Percentiles rank a stretch among this genome's conserved stretches.
Conservation (phyloP, 1,140 invertebrate genomes). For the Ridgeia piscesae region DNA sequence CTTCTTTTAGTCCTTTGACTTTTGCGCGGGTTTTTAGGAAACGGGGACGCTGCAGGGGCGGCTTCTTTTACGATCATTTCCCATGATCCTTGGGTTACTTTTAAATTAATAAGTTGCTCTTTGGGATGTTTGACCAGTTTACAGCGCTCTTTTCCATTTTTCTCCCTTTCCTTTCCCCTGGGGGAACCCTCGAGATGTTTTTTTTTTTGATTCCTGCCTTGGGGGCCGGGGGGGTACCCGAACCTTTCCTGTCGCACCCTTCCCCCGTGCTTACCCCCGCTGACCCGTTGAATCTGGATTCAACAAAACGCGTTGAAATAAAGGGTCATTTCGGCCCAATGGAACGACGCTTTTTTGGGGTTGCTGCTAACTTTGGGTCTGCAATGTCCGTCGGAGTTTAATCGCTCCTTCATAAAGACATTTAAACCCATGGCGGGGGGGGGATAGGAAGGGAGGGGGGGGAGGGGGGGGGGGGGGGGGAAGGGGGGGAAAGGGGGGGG, state of each 20-base stretch:
- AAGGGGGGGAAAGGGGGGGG: too few species aligned
- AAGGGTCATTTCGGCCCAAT: constrained; percentile 27
- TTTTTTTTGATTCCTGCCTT: not conserved
- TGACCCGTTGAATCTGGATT: constrained; percentile 31
- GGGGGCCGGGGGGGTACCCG: not conserved
- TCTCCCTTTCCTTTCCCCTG: constrained; percentile 19
- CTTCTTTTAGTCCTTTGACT: not conserved
- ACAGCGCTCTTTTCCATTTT: constrained; percentile 9
- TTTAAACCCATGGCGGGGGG: too few species aligned
- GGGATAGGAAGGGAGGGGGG: too few species aligned
- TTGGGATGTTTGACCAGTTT: not conserved
- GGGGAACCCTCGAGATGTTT: not conserved
- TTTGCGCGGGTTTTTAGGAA: not conserved
- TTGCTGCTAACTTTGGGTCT: constrained; percentile 18
- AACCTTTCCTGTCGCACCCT: constrained; percentile 27
- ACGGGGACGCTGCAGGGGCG: not conserved
- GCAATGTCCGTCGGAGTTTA: not conserved
- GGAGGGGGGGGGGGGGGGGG: too few species aligned
- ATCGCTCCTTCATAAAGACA: not conserved
- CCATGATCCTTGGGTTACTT: constrained; percentile 42
- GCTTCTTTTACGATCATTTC: constrained; percentile 20
- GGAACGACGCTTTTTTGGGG: constrained; percentile 33
- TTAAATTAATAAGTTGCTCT: constrained; percentile 1
- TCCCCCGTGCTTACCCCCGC: constrained; percentile 19
- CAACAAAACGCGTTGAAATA: constrained; percentile 31